phyloP scores from a whole-genome alignment of 2,797 vertebrate species.

The Cyprinella venusta region DNA sequence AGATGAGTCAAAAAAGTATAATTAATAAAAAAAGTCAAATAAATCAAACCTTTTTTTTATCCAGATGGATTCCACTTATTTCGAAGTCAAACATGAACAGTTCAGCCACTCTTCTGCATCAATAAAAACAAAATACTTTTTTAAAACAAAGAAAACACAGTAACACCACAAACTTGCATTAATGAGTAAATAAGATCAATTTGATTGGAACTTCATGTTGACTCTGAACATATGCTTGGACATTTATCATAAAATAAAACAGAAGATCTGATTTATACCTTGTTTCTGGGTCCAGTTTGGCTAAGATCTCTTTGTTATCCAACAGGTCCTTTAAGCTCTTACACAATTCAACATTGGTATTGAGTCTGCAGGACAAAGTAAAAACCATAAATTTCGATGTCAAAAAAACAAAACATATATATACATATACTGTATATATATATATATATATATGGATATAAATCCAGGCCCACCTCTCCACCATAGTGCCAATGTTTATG shows the following conservation, averaged over 20 bases:
- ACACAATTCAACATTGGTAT: constrained; percentile 93
- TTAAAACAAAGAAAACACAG: background rate
- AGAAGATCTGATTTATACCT: constrained; percentile 74
- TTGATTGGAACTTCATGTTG: background rate
- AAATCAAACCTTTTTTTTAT: constrained; percentile 87
- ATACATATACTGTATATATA: too few species aligned
- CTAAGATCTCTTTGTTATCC: constrained; percentile 77
- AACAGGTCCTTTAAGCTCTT: constrained; percentile 88
- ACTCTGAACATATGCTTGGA: background rate
- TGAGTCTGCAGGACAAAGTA: constrained; percentile 81
- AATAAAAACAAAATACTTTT: background rate
- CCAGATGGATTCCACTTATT: constrained; percentile 98
- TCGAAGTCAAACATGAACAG: constrained; percentile 99
- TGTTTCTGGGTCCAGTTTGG: constrained; percentile 89
- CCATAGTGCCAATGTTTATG: constrained; percentile 89
- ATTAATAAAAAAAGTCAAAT: background rate
- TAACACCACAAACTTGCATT: background rate
- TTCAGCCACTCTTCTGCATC: constrained; percentile 90
- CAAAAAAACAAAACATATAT: too few species aligned
- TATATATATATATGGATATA: background rate
- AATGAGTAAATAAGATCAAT: background rate
- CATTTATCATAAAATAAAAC: background rate
- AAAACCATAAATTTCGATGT: constrained; percentile 3
- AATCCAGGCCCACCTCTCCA: constrained; percentile 86
- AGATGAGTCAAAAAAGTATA: background rate